Evolutionary conservation across 2,797 vertebrate genomes (phyloP).

Genomic region (Gorsachius magnificus): DNA sequence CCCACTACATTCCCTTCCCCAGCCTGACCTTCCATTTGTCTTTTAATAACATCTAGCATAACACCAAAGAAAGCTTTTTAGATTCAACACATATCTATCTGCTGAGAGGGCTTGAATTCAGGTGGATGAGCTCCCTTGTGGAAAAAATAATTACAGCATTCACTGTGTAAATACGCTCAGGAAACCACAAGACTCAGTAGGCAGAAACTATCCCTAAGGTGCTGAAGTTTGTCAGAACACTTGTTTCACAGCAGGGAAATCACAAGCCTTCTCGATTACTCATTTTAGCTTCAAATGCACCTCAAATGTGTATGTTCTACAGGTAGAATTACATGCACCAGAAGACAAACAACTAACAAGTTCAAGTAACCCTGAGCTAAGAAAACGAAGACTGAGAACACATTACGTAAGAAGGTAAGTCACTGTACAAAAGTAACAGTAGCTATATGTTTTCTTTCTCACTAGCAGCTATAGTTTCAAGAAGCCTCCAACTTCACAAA

Average conservation of each 20-base stretch:
- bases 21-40: background rate
- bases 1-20: background rate
- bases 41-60: background rate
- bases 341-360: background rate
- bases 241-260: background rate
- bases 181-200: conserved; percentile 36
- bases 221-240: background rate
- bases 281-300: conserved; percentile 24
- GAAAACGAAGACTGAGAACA: background rate
- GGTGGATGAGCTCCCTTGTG: background rate
- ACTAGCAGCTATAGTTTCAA: background rate
- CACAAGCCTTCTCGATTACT: background rate
- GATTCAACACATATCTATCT: background rate
- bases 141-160: conserved; percentile 19
- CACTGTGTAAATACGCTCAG: background rate
- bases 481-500: background rate
- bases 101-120: background rate
- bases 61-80: background rate
- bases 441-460: background rate
- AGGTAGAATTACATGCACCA: background rate
- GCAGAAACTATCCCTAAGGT: conserved; percentile 38
- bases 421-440: background rate
- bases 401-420: background rate
- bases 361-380: background rate
- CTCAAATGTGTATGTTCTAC: background rate